A percentile compares a stretch with the other conserved stretches of the same genome.
Evolutionary conservation across 2,797 vertebrate genomes (phyloP).

Genomic region (Euthynnus affinis): DNA sequence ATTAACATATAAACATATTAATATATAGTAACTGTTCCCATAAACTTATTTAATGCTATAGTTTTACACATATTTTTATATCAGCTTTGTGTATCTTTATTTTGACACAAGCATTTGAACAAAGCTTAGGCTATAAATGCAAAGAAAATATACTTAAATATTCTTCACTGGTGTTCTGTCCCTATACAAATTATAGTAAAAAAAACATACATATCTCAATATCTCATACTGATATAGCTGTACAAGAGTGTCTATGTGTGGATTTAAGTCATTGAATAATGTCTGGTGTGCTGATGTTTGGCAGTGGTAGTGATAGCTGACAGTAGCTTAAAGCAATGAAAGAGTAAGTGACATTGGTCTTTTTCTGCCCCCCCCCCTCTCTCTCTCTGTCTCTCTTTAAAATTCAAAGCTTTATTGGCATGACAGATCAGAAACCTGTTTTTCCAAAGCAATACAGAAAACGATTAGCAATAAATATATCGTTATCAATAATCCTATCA

Average conservation of each 20-base stretch:
- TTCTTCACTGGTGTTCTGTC: neutral
- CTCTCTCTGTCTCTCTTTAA: no score
- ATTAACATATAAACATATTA: no score
- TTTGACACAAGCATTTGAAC: neutral
- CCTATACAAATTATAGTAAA: neutral
- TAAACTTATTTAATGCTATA: no score
- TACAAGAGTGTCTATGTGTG: neutral
- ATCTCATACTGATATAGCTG: neutral
- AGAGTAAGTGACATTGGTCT: slow-evolving; percentile 6
- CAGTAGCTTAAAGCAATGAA: slow-evolving; percentile 9
- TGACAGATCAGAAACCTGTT: no score
- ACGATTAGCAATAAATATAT: no score
- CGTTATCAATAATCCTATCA: no score
- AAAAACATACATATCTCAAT: neutral
- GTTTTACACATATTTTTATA: neutral
- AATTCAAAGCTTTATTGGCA: no score
- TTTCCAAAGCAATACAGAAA: no score
- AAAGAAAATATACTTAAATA: no score
- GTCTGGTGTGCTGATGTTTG: slow-evolving; percentile 4
- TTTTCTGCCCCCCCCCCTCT: neutral
- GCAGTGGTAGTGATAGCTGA: neutral
- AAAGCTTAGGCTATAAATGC: neutral
- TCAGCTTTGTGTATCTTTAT: neutral
- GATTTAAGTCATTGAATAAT: neutral
- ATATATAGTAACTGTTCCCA: no score